phyloP scores from a whole-genome alignment of 2,113 vertebrate species.

The Atlantisia rogersi region DNA sequence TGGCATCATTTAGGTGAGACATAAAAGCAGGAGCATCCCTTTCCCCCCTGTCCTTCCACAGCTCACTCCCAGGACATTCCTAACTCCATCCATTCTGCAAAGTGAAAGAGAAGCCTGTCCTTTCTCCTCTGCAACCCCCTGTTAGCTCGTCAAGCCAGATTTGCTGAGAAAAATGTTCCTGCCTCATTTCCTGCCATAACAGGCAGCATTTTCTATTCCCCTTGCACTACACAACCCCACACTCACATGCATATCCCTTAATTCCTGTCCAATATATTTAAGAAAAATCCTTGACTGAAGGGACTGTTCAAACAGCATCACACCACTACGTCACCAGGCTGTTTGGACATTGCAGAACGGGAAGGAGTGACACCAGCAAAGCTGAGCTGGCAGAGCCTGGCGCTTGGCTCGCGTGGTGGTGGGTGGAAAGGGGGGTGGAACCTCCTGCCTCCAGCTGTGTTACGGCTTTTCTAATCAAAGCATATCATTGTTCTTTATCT shows the following conservation, averaged over 20 bases:
- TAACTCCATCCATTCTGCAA: not conserved
- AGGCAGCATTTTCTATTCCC: not conserved
- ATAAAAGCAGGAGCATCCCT: not conserved
- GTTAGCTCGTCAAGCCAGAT: not conserved
- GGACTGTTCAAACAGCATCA: not conserved
- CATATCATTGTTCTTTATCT: not conserved
- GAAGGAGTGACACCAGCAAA: not conserved
- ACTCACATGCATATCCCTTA: not conserved
- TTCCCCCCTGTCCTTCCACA: not conserved
- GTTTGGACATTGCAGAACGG: conserved; percentile 34
- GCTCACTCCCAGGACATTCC: not conserved
- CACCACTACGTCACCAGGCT: not conserved
- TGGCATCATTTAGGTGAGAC: not conserved
- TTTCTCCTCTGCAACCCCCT: not conserved
- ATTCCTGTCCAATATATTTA: not conserved
- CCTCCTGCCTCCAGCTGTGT: not conserved
- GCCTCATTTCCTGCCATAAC: not conserved
- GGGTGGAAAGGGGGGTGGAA: conserved; percentile 33
- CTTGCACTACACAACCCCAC: accelerated
- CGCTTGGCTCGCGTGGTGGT: not conserved
- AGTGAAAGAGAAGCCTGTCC: not conserved
- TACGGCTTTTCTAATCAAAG: not conserved
- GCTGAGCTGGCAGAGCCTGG: not conserved
- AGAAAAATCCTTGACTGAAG: conserved; percentile 16
- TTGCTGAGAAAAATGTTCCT: not conserved